Percentiles rank a stretch among this genome's conserved stretches.
phyloP scores from a whole-genome alignment of 2,113 vertebrate genomes.

The Gasterosteus nipponicus region DNA sequence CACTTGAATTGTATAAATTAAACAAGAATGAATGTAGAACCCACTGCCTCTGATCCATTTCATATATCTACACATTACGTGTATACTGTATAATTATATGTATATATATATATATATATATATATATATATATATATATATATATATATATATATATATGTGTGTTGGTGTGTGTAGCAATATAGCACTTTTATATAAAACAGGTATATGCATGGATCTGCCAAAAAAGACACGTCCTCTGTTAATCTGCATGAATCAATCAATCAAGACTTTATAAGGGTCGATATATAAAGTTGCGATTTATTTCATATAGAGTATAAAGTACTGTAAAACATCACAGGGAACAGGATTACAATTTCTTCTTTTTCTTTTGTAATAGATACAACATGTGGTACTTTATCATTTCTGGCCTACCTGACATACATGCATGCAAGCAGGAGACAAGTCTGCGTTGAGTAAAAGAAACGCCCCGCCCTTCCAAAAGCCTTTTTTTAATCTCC shows the following conservation, averaged over 20 bases:
- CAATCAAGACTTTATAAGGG: constrained; percentile 25
- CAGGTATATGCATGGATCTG: constrained; percentile 3
- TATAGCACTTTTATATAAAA: neutral
- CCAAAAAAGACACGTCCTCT: neutral
- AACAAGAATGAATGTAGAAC: neutral
- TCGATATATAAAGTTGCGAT: constrained; percentile 69
- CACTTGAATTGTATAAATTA: neutral
- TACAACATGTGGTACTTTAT: constrained; percentile 57
- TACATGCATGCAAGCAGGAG: constrained; percentile 46
- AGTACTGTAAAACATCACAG: constrained; percentile 71
- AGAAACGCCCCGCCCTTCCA: neutral
- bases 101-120: too few species aligned
- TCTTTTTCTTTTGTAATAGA: constrained; percentile 34
- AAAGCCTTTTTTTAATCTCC: neutral
- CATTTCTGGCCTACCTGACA: constrained; percentile 30
- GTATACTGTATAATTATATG: too few species aligned
- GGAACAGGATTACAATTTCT: constrained; percentile 58
- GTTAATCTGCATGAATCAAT: constrained; percentile 3
- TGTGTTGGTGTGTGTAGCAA: too few species aligned
- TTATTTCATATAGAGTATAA: constrained; percentile 73
- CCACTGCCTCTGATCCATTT: neutral
- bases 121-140: too few species aligned
- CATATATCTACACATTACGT: too few species aligned
- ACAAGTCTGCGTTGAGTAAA: constrained; percentile 6
- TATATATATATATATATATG: too few species aligned